Evolutionary conservation across 1,140 invertebrate species (phyloP), one percentile per base, ranked within the genome.

Genomic region (Whitmania pigra): DNA sequence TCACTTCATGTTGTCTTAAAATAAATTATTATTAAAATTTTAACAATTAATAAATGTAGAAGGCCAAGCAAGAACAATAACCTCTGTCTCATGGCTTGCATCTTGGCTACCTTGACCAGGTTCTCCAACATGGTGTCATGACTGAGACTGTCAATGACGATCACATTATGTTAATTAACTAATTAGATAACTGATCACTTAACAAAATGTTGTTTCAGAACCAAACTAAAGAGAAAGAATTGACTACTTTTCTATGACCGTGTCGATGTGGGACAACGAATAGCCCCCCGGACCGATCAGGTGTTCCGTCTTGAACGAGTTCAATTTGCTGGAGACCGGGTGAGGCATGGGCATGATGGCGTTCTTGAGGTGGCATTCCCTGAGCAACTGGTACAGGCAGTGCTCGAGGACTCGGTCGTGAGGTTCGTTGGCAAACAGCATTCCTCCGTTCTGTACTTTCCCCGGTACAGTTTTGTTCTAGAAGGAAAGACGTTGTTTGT

Each of bases 341-440:
- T 96, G 93, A 2, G 94, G 94, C 80, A 94, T 90, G 6, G 92
- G 90, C 82, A 93, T 90, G 83, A 94, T 90, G 9, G 92, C 90
- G 81, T 94, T 94, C 78, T 89, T 88, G 79, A 92, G 89, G 83
- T 97, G 94, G 13, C 93, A 88, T 78, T 95, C 91, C 22, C 93
- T 85, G 43, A 97, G 82, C 60, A 97, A 81, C 82, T 97, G 94
- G 83, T 97, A 93, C 36, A 98, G 82, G 0, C 93, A 95, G 81
- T 97, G 94, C 79, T 98, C 94, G 69, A 98, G 80, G 11, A 97
- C 93, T 80, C 95, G 92, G 83, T 96, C 93, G 79, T 96, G 92
- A 77, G 95, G 92, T 9, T 88, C 86, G 80, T 88, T 80, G 53
- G 75, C 9, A 49, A 49, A 49, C 43, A 49, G 43, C 43, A 49